Conservation (phyloP, 2,888 invertebrate species). For the Rhingia campestris region DNA sequence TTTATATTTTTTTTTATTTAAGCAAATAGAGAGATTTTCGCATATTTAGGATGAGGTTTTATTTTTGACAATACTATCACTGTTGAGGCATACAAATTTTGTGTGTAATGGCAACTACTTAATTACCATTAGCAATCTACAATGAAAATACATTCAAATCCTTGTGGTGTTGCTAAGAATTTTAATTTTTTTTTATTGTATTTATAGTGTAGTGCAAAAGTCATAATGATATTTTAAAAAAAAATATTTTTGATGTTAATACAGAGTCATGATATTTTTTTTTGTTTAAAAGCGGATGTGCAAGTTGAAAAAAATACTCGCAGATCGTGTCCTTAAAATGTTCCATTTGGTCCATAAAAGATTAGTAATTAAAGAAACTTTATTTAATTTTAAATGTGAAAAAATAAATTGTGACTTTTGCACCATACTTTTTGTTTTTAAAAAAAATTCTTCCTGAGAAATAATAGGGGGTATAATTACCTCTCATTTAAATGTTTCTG, state of each 20-base stretch:
- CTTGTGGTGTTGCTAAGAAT: slow-evolving; percentile 57
- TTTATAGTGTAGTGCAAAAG: slow-evolving; percentile 1
- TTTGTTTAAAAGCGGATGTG: too few relatives aligned
- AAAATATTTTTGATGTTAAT: too few relatives aligned
- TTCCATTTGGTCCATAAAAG: too few relatives aligned
- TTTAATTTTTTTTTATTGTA: slow-evolving; percentile 4
- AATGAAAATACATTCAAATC: slow-evolving; percentile 52
- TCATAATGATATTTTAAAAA: not conserved
- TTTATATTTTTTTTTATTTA: slow-evolving; percentile 37
- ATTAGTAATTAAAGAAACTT: too few relatives aligned
- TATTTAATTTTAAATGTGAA: not conserved
- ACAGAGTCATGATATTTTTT: too few relatives aligned
- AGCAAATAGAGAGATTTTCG: slow-evolving; percentile 9
- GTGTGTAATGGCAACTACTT: not conserved
- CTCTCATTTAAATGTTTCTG: slow-evolving; percentile 24
- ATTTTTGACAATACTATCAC: slow-evolving; percentile 5
- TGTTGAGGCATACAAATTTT: not conserved
- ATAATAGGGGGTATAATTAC: not conserved
- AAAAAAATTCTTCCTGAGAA: slow-evolving; percentile 9
- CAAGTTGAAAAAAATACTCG: too few relatives aligned
- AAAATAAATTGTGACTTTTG: slow-evolving; percentile 3
- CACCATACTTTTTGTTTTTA: not conserved
- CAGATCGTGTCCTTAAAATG: too few relatives aligned
- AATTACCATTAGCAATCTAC: slow-evolving; percentile 21
- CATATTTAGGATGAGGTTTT: slow-evolving; percentile 14